Conservation (phyloP, 2,888 invertebrate species). For the Nomada flava region DNA sequence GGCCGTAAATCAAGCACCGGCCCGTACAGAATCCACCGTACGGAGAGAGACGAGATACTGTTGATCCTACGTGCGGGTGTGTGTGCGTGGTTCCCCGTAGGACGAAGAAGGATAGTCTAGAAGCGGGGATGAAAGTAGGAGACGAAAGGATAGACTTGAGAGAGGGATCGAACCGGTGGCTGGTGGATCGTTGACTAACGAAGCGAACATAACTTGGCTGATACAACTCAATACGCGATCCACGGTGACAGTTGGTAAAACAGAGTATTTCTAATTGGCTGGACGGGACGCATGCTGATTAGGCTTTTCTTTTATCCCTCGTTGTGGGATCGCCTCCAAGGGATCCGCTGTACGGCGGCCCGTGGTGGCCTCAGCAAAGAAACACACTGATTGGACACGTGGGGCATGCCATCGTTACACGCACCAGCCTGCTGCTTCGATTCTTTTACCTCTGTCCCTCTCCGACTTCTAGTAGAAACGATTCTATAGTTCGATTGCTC, state of each 20-base stretch:
- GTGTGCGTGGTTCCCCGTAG: conserved; percentile 12
- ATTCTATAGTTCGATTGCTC: conserved; percentile 39
- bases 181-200: conserved; percentile 77
- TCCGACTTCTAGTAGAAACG: not conserved
- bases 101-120: conserved; percentile 8
- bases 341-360: conserved; percentile 60
- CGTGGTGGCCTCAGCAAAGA: conserved; percentile 79
- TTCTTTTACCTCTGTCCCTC: not conserved
- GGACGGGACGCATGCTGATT: conserved; percentile 83
- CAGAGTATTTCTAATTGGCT: conserved; percentile 84
- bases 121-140: conserved; percentile 31
- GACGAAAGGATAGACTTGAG: conserved; percentile 9
- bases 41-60: conserved; percentile 7
- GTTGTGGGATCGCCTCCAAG: conserved; percentile 56
- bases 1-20: conserved; percentile 83
- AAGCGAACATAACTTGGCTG: conserved; percentile 83
- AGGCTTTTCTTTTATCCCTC: conserved; percentile 80
- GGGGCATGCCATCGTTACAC: conserved; percentile 76
- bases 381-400: conserved; percentile 82
- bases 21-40: conserved; percentile 69
- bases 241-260: conserved; percentile 83
- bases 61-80: conserved; percentile 37
- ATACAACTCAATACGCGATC: conserved; percentile 83
- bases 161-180: conserved; percentile 39
- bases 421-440: conserved; percentile 46